Base-by-base conservation (phyloP, 2,888 invertebrate genomes). In the Anorthoa munda region DNA sequence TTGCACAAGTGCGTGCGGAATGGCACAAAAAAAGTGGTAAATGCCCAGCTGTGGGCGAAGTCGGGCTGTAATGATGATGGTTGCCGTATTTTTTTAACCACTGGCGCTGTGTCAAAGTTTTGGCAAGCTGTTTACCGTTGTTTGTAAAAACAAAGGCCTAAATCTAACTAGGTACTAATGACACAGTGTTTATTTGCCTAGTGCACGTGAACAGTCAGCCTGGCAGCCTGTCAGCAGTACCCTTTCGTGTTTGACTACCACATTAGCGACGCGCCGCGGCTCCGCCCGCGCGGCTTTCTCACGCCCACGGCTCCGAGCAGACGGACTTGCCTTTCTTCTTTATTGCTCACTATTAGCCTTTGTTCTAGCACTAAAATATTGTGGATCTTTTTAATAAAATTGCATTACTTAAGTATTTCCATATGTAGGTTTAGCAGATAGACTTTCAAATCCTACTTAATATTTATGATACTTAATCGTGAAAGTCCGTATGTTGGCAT, bases 211-310 rank as follows among this genome's bases (percentile, higher is more conserved):
- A 73, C 48, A 74, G 75, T 78, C 82, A 84, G 84, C 17, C n/a
- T 51, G 61, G 45, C 15, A 87, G 79, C 77, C 79, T 83, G 81
- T 77, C 86, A 81, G 87, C 76, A 81, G 85, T 72, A 73, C 71
- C 79, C 87, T 86, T 90, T 90, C 91, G 90, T 95, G 94, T 95
- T 95, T 95, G 94, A 88, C 85, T 87, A 87, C 87, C 86, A 87
- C 90, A 93, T 95, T 95, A 95, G 93, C 93, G 78, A 88, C 88
- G 88, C 88, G 79, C 60, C 86, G 72, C 87, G 51, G 86, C 86
- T 91, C 87, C 92, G 92, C 92, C 92, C 90, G 90, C 92, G 88
- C 89, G 83, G 87, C 90, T 92, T 94, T 95, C 95, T 91, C 95
- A 95, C 95, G 95, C 95, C 95, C 94, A 95, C 93, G 85, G 78